Base-by-base conservation (phyloP, 2,888 invertebrate species). In the Helleia helle region DNA sequence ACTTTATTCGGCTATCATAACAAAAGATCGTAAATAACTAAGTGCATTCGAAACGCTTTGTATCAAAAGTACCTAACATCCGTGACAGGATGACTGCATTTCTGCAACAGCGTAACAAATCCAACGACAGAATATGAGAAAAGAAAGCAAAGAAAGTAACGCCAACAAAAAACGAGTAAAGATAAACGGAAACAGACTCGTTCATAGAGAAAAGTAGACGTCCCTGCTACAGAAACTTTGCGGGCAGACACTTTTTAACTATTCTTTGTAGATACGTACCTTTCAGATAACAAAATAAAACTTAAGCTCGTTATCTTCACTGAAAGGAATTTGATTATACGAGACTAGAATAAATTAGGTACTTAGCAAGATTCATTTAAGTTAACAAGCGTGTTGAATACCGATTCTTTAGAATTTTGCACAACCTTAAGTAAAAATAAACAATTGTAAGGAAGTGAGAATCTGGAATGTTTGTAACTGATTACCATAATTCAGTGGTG, bases 171-270 rank as follows among this genome's bases (percentile, higher is more conserved):
- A 61, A 71, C 59, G 63, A 66, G 65, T 66, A 68, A 74, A 77
- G 76, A 79, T 80, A 80, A 79, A 74, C 77, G 73, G 75, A 79
- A 80, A 71, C 73, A 70, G 74, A 70, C 69, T 61, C 68, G 72
- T 68, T 76, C 75, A 71, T 71, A 73, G 71, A 77, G 74, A 77
- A 79, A 76, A 73, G 68, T 71, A 71, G 63, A 69, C 65, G 67
- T 59, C 63, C 59, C 59, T 63, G 65, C 66, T 59, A 69, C 65
- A 69, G 69, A 68, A 81, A 80, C 69, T 77, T 79, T 62, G 65
- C 55, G 66, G 64, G 52, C 60, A 68, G 63, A 62, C 65, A 62
- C 58, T 68, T 61, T 60, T 65, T 60, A 55, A 55, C 55, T 60
- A 59, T 62, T 67, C 62, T 65, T 60, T 65, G 58, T 58, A 63